phyloP scores from a whole-genome alignment of 2,797 vertebrate genomes.

The Limosa lapponica region DNA sequence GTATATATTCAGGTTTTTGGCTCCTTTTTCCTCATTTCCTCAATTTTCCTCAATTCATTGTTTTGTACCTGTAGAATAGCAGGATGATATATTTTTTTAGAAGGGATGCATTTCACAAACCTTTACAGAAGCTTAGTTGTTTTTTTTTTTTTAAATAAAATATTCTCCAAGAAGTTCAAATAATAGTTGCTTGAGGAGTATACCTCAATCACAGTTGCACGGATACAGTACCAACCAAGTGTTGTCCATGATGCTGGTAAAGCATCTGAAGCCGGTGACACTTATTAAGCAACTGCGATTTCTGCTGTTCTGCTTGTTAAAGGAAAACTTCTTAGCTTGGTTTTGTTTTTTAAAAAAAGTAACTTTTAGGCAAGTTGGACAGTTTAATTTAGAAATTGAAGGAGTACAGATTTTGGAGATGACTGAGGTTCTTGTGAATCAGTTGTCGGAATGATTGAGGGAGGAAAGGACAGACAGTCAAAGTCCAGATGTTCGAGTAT shows the following conservation, averaged over 20 bases:
- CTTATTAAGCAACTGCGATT: neutral
- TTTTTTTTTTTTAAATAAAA: neutral
- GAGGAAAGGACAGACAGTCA: neutral
- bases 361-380: neutral
- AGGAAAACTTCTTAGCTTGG: neutral
- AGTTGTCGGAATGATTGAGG: neutral
- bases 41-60: neutral
- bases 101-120: neutral
- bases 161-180: neutral
- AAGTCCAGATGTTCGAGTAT: no score
- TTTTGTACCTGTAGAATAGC: neutral
- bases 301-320: neutral
- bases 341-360: neutral
- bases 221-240: accelerated
- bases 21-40: neutral
- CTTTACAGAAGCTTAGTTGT: neutral
- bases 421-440: neutral
- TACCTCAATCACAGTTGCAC: neutral
- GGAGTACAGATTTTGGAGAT: neutral
- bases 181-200: neutral
- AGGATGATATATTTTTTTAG: neutral
- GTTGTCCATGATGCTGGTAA: neutral
- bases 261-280: neutral
- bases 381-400: neutral
- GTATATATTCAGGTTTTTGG: neutral